A percentile compares a stretch with the other conserved stretches of the same genome.
These are phyloP conservation scores for Gorsachius goisagi DNA, from an alignment of 2,113 vertebrate genomes.

Conservation along the genomic window DNA sequence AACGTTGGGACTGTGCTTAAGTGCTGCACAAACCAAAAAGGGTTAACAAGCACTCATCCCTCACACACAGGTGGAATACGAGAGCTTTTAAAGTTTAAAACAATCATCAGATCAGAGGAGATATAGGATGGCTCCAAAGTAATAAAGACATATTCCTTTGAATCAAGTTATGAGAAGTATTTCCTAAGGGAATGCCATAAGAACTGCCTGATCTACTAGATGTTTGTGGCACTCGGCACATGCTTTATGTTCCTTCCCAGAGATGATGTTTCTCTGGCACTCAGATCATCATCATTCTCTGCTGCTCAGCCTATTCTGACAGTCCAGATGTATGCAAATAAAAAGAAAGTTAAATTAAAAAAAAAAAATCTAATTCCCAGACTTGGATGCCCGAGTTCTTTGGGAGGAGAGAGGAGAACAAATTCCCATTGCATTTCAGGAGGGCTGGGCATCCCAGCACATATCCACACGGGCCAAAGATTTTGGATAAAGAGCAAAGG, in stretches of 20 bases:
- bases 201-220: not conserved
- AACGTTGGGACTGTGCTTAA: not conserved
- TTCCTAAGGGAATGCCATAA: not conserved
- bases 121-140: not conserved
- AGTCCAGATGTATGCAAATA: not conserved
- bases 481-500: slow-evolving; percentile 44
- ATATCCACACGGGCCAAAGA: not conserved
- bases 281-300: not conserved
- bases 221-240: not conserved
- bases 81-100: not conserved
- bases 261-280: not conserved
- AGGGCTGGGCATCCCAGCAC: slow-evolving; percentile 26
- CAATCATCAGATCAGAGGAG: not conserved
- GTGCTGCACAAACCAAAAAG: not conserved
- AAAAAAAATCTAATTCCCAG: not conserved
- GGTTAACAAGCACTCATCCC: not conserved
- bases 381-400: not conserved
- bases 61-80: not conserved
- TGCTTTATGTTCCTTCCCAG: not conserved
- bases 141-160: slow-evolving; percentile 2
- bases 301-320: not conserved
- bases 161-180: not conserved
- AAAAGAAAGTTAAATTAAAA: not conserved
- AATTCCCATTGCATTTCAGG: not conserved
- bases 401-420: not conserved